A percentile compares a stretch with the other conserved stretches of the same genome.
Evolutionary conservation across 2,888 invertebrate species (phyloP).

Genomic region (Calameuta filiformis): DNA sequence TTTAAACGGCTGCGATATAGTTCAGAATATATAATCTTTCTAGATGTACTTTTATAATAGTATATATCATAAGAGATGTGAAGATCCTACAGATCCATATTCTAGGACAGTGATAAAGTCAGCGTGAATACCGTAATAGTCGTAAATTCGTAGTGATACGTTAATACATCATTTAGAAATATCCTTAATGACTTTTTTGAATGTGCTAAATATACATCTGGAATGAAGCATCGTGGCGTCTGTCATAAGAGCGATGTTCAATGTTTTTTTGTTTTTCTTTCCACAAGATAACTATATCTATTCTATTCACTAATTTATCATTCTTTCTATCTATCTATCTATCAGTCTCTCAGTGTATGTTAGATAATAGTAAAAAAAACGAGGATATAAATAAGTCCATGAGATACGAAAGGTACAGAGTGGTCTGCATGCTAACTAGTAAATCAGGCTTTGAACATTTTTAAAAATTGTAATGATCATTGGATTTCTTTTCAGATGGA

Average conservation of each 20-base stretch:
- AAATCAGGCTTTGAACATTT: conserved; percentile 12
- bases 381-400: not conserved
- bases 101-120: not conserved
- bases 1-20: not conserved
- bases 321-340: not conserved
- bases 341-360: not conserved
- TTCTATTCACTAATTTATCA: not conserved
- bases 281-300: not conserved
- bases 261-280: not conserved
- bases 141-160: conserved; percentile 1
- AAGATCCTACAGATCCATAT: not conserved
- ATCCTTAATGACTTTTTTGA: conserved; percentile 16
- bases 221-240: conserved; percentile 55
- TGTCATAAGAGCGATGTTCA: not conserved
- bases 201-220: conserved; percentile 31
- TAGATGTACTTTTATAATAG: not conserved
- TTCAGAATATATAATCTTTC: not conserved
- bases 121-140: not conserved
- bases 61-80: not conserved
- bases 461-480: conserved; percentile 3
- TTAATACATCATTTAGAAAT: conserved; percentile 21
- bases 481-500: conserved; percentile 75
- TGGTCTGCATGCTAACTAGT: conserved; percentile 11
- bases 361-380: not conserved
- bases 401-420: not conserved